A percentile compares a stretch with the other conserved stretches of the same genome.
Evolutionary conservation across 2,888 invertebrate species (phyloP).

Genomic region (Pterostichus madidus): DNA sequence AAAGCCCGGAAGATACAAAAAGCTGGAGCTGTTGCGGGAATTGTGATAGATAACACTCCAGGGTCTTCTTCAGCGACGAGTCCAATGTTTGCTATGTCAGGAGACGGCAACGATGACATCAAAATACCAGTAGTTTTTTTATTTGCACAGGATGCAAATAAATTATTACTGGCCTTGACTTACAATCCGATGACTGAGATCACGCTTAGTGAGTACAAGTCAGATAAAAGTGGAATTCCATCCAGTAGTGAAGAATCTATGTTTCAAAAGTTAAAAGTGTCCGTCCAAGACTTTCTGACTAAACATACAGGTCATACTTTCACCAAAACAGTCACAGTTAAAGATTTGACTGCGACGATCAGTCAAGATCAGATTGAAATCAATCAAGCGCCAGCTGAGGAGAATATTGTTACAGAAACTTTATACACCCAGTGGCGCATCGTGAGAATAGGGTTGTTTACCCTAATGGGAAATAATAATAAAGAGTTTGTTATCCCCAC

Average conservation of each 20-base stretch:
- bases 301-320: slow-evolving; percentile 76
- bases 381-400: slow-evolving; percentile 71
- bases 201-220: slow-evolving; percentile 78
- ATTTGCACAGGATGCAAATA: slow-evolving; percentile 87
- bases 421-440: slow-evolving; percentile 74
- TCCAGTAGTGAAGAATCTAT: slow-evolving; percentile 77
- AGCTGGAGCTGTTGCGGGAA: slow-evolving; percentile 90
- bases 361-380: slow-evolving; percentile 74
- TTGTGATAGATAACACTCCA: slow-evolving; percentile 91
- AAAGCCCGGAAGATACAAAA: slow-evolving; percentile 92
- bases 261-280: slow-evolving; percentile 76
- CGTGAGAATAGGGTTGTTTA: slow-evolving; percentile 74
- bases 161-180: slow-evolving; percentile 82
- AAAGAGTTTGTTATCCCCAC: slow-evolving; percentile 74
- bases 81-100: slow-evolving; percentile 97
- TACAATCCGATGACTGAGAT: slow-evolving; percentile 80
- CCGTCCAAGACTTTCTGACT: slow-evolving; percentile 76
- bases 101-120: slow-evolving; percentile 93
- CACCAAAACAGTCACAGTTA: slow-evolving; percentile 73
- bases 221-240: slow-evolving; percentile 75
- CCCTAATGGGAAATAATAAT: slow-evolving; percentile 73
- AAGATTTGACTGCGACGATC: slow-evolving; percentile 74
- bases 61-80: slow-evolving; percentile 87
- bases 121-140: slow-evolving; percentile 95
- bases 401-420: slow-evolving; percentile 69